phyloP scores from a whole-genome alignment of 2,888 invertebrate genomes.

The Eupithecia abbreviata region DNA sequence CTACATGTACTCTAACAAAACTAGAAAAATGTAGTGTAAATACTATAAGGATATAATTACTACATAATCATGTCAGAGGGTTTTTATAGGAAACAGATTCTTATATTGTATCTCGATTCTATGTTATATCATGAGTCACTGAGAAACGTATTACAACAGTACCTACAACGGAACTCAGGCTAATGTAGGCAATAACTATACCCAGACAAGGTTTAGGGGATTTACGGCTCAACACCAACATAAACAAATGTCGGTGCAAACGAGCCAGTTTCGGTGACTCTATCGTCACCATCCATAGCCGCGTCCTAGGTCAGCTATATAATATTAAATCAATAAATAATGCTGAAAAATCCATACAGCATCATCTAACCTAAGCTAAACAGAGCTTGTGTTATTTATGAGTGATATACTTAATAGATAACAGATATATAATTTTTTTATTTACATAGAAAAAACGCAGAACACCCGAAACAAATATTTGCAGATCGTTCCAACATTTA shows the following conservation, averaged over 20 bases:
- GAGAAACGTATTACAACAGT: background rate
- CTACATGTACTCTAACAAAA: too few relatives aligned
- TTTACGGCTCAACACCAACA: constrained; percentile 25
- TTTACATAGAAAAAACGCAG: too few relatives aligned
- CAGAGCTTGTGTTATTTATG: too few relatives aligned
- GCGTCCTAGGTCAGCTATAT: background rate
- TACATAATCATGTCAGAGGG: background rate
- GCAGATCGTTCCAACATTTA: too few relatives aligned
- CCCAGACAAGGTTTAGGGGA: constrained; percentile 28
- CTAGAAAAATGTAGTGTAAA: too few relatives aligned
- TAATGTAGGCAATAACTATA: constrained; percentile 34
- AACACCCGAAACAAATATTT: too few relatives aligned
- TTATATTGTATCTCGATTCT: constrained; percentile 8
- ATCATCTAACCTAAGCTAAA: too few relatives aligned
- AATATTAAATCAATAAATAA: too few relatives aligned
- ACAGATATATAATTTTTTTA: too few relatives aligned
- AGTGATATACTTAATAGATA: too few relatives aligned
- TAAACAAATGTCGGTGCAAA: constrained; percentile 19
- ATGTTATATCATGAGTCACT: background rate
- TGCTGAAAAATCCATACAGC: too few relatives aligned
- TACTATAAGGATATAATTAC: too few relatives aligned
- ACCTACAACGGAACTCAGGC: constrained; percentile 16
- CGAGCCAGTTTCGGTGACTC: background rate
- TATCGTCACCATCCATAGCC: background rate
- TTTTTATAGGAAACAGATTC: background rate